Evolutionary conservation across 2,797 vertebrate genomes (phyloP), one percentile per base, ranked within the genome.

Genomic region (Typhlichthys eigenmanni): DNA sequence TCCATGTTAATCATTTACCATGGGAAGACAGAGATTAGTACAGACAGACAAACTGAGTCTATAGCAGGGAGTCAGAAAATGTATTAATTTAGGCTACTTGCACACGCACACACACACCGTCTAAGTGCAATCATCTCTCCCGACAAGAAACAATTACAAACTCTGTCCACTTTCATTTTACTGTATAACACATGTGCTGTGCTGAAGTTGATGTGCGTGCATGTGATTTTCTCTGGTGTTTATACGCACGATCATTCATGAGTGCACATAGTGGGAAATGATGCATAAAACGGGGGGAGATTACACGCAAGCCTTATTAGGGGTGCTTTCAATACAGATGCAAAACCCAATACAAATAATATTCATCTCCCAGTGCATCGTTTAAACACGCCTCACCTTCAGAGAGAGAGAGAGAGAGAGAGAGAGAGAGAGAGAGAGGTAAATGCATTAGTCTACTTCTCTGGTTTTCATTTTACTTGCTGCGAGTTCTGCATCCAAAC

Each of bases 1-100:
- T 87, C 75, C 66, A 75, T 90, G 87, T 89, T 89, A 92, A 91
- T 92, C 86, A 90, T 91, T 93, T 87, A 86, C 77, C 76, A 79
- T 75, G 82, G 87, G 82, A 88, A 81, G 84, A 87, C 79, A 63
- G 71, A 87, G 88, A 89, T 88, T 89, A 85, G 75, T 62, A 60
- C 46, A 70, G 85, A 78, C 81, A 84, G 78, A 80, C 78, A 66
- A 66, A 63, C 62, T 76, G 74, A 75, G 56, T 81, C 78, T 85
- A 90, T 84, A 74, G 81, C 69, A 66, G 75, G 58, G 71, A 70
- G 65, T 54, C 54, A 0, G 12, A 77, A 66, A 80, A 77, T 54
- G 55, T 13, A 66, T 68, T 72, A 24, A 85, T 83, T 74, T 71
- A n/a, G 13, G 14, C 8, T n/a, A 13, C 19, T 11, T 14, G 7